Conservation (phyloP, 2,888 invertebrate genomes). For the Mythimna impura region DNA sequence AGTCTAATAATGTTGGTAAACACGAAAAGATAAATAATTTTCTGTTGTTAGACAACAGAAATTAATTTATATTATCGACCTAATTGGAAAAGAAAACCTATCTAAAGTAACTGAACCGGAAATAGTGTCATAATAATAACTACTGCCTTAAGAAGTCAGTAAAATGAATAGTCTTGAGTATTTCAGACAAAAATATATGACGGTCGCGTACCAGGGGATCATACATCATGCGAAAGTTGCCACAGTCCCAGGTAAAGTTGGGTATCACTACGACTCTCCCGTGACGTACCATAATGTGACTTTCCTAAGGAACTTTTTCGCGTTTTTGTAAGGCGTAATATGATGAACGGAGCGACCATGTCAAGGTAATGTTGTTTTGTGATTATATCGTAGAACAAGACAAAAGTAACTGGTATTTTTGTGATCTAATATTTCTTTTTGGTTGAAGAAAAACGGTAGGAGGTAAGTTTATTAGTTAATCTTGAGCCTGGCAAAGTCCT, state of each 20-base stretch:
- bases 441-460: slow-evolving; percentile 24
- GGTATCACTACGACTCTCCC: slow-evolving; percentile 71
- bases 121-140: slow-evolving; percentile 39
- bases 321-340: slow-evolving; percentile 58
- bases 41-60: not conserved
- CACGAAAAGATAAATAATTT: not conserved
- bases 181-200: slow-evolving; percentile 61
- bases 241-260: slow-evolving; percentile 69
- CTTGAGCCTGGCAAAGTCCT: not conserved
- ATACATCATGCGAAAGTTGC: slow-evolving; percentile 70
- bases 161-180: slow-evolving; percentile 57
- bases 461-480: slow-evolving; percentile 13
- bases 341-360: slow-evolving; percentile 52
- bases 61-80: not conserved
- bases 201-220: slow-evolving; percentile 65
- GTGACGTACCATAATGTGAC: slow-evolving; percentile 70
- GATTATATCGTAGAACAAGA: slow-evolving; percentile 53
- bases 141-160: slow-evolving; percentile 55
- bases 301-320: slow-evolving; percentile 64
- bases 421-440: slow-evolving; percentile 50
- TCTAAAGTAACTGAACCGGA: slow-evolving; percentile 24
- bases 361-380: slow-evolving; percentile 57
- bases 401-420: slow-evolving; percentile 40
- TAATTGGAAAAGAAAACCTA: slow-evolving; percentile 21
- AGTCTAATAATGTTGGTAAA: not conserved